Evolutionary conservation across 1,140 invertebrate species (phyloP).

Genomic region (Drosophila bifasciata): DNA sequence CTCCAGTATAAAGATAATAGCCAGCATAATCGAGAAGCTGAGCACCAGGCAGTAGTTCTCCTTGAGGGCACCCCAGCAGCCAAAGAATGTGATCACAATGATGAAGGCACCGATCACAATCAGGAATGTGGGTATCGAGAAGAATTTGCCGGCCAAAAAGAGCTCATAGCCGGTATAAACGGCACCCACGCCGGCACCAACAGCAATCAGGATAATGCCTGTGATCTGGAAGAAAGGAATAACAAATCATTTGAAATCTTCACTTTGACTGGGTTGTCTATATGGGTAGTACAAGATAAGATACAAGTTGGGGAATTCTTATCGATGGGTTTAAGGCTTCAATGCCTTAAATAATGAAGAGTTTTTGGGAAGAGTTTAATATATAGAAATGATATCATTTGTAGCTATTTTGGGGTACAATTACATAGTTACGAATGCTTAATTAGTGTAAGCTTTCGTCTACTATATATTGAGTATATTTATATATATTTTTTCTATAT

Average conservation of each 20-base stretch:
- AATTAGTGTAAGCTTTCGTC: too few species aligned
- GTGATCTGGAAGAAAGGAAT: slow-evolving; percentile 86
- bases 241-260: not conserved
- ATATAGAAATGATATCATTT: too few species aligned
- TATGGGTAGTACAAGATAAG: slow-evolving; percentile 4
- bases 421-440: too few species aligned
- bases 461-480: too few species aligned
- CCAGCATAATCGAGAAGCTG: slow-evolving; percentile 90
- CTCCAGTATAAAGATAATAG: slow-evolving; percentile 92
- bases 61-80: slow-evolving; percentile 93
- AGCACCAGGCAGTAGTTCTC: slow-evolving; percentile 93
- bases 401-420: too few species aligned
- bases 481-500: too few species aligned
- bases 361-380: too few species aligned
- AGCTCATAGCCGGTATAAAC: slow-evolving; percentile 88
- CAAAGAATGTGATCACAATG: slow-evolving; percentile 93
- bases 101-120: slow-evolving; percentile 92
- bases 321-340: not conserved
- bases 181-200: slow-evolving; percentile 88
- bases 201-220: slow-evolving; percentile 88
- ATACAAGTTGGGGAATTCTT: not conserved
- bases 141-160: slow-evolving; percentile 87
- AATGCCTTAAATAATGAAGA: too few species aligned
- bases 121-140: slow-evolving; percentile 89
- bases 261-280: too few species aligned